Evolutionary conservation across 2,888 invertebrate species (phyloP).

Genomic region (Chrysolina americana): DNA sequence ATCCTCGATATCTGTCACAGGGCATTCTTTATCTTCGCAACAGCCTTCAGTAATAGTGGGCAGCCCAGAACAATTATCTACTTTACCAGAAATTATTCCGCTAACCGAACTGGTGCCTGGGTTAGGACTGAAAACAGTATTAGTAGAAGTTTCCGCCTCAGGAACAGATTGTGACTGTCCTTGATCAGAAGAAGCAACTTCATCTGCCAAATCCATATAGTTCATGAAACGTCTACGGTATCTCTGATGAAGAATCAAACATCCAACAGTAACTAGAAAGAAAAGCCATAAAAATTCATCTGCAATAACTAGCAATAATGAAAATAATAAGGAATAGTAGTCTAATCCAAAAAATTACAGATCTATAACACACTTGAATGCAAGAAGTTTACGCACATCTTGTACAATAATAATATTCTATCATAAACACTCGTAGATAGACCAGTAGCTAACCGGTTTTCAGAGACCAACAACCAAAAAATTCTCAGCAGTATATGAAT

Average conservation of each 20-base stretch:
- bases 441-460: too few relatives aligned
- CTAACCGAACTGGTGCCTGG: slow-evolving; percentile 52
- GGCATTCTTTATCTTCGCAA: slow-evolving; percentile 67
- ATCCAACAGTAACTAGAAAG: slow-evolving; percentile 81
- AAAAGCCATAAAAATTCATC: slow-evolving; percentile 57
- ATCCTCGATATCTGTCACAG: slow-evolving; percentile 79
- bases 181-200: slow-evolving; percentile 69
- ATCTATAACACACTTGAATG: too few relatives aligned
- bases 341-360: too few relatives aligned
- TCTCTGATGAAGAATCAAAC: slow-evolving; percentile 86
- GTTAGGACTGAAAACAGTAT: slow-evolving; percentile 43
- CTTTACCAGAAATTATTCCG: slow-evolving; percentile 36
- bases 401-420: too few relatives aligned
- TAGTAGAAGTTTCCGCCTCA: slow-evolving; percentile 52
- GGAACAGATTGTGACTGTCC: slow-evolving; percentile 54
- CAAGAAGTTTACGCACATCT: too few relatives aligned
- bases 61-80: slow-evolving; percentile 58
- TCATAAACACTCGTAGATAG: too few relatives aligned
- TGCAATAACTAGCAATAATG: slow-evolving; percentile 13
- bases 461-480: too few relatives aligned
- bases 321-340: not conserved
- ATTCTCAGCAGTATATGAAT: too few relatives aligned
- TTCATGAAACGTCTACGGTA: slow-evolving; percentile 81
- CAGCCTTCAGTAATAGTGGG: slow-evolving; percentile 70
- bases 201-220: slow-evolving; percentile 76